Base-by-base conservation (phyloP, 2,113 vertebrate species). In the Poeciliopsis prolifica region DNA sequence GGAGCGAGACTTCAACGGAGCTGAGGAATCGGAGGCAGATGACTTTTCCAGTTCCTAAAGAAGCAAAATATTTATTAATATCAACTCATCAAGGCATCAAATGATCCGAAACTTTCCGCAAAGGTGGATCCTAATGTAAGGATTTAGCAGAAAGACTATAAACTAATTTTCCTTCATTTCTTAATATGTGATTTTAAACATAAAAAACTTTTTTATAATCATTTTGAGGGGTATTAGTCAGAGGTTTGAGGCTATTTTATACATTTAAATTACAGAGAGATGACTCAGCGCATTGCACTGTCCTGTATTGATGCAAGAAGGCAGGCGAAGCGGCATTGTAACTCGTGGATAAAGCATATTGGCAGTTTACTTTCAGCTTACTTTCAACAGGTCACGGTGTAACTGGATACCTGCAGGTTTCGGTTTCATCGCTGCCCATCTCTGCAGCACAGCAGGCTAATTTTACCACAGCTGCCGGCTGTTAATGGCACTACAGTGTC, bases 41-140 rank as follows among this genome's bases (percentile, higher is more conserved):
- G 92, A 88, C 83, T 93, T 95, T 87, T 95, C 95, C 82, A 95
- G 84, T 84, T 95, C 94, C 95, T 95, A 35, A 60, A 31, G 62
- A 77, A 60, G 62, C 0, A 37, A 0, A 13, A 3, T 33, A 71
- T 15, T 4, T 11, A 29, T 70, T 54, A 33, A 37, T 0, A 35
- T 65, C 10, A 54, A 28, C 30, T 65, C 19, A 19, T 14, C 8
- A 40, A 31, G 61, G 29, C 11, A 11, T 2, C 31, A 64, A 76
- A 68, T 42, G 67, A 54, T 24, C 51, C 51, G 2, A 58, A 58
- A 9, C 22, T 11, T 58, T 58, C 51, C 51, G 8, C 51, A 24
- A 10, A 58, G 51, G 24, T 58, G 8, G 24, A n/a, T 10, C 51
- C 51, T 10, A 58, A 58, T n/a, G 51, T 48, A 48, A 48, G 17